phyloP scores from a whole-genome alignment of 2,797 vertebrate species.

The Micrastur ruficollis region DNA sequence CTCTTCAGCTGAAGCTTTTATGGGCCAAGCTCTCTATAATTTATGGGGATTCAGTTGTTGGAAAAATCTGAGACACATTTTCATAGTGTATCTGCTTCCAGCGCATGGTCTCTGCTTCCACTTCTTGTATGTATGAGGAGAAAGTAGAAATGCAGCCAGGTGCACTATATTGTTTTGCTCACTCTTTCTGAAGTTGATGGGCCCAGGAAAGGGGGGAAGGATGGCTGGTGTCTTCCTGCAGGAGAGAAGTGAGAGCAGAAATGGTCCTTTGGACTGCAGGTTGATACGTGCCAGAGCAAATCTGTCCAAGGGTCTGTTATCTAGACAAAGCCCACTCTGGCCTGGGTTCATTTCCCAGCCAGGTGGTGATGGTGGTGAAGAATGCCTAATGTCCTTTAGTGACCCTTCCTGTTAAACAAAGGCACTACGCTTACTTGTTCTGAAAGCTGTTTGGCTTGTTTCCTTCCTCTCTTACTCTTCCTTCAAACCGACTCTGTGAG shows the following conservation, averaged over 20 bases:
- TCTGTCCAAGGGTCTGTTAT: not conserved
- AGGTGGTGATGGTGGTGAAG: not conserved
- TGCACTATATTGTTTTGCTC: not conserved
- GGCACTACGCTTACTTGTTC: not conserved
- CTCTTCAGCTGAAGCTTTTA: not conserved
- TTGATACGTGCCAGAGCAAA: not conserved
- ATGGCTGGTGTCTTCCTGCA: not conserved
- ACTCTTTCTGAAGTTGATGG: not conserved
- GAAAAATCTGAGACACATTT: constrained; percentile 8
- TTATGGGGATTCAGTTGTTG: not conserved
- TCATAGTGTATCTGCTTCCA: not conserved
- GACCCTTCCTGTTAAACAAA: not conserved
- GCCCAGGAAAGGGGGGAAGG: not conserved
- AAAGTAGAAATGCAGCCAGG: not conserved
- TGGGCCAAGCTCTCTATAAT: not conserved
- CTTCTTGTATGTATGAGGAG: not conserved
- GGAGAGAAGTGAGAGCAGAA: not conserved
- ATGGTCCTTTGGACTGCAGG: not conserved
- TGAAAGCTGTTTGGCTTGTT: not conserved
- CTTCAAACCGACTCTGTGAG: not conserved
- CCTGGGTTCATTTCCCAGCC: not conserved
- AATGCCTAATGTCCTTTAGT: not conserved
- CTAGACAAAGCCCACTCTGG: not conserved
- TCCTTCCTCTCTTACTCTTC: not conserved
- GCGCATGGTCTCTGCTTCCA: not conserved